Evolutionary conservation across 2,888 invertebrate genomes (phyloP).

Genomic region (Caenorhabditis sp.): DNA sequence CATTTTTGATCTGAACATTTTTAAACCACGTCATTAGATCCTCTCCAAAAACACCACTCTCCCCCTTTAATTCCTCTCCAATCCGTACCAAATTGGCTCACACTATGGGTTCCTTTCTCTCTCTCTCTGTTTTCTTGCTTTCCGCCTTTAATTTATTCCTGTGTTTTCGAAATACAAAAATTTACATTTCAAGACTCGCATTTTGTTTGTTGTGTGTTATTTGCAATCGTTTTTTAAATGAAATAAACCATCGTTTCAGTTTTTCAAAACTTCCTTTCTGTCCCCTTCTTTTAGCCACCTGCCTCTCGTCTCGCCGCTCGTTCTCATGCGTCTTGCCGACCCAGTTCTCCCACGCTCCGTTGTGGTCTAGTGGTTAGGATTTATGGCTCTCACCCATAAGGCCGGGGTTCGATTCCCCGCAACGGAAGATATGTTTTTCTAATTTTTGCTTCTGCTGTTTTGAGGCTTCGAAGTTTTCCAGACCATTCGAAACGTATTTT

Average conservation of each 20-base stretch:
- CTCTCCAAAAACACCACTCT: not conserved
- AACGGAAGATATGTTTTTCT: constrained; percentile 45
- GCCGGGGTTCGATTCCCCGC: constrained; percentile 72
- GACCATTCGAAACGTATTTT: not conserved
- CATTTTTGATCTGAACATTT: not conserved
- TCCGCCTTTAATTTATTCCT: constrained; percentile 14
- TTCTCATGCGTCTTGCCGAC: constrained; percentile 5
- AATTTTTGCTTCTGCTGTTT: not conserved
- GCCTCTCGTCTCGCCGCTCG: not conserved
- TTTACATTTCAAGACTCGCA: not conserved
- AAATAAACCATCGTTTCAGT: too few relatives aligned
- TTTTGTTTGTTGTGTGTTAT: not conserved
- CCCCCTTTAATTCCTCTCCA: constrained; percentile 13
- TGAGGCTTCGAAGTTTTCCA: not conserved
- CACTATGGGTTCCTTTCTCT: constrained; percentile 66
- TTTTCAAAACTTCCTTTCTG: not conserved
- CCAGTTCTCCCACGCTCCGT: constrained; percentile 32
- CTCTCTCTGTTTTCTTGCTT: not conserved
- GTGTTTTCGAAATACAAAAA: constrained; percentile 3
- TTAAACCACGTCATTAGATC: constrained; percentile 9
- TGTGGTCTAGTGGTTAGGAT: constrained; percentile 74
- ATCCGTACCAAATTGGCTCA: constrained; percentile 63
- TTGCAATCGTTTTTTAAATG: too few relatives aligned
- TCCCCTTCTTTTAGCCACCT: not conserved
- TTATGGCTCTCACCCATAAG: constrained; percentile 74